Evolutionary conservation across 1,140 invertebrate genomes (phyloP).

Genomic region (Nephila pilipes): DNA sequence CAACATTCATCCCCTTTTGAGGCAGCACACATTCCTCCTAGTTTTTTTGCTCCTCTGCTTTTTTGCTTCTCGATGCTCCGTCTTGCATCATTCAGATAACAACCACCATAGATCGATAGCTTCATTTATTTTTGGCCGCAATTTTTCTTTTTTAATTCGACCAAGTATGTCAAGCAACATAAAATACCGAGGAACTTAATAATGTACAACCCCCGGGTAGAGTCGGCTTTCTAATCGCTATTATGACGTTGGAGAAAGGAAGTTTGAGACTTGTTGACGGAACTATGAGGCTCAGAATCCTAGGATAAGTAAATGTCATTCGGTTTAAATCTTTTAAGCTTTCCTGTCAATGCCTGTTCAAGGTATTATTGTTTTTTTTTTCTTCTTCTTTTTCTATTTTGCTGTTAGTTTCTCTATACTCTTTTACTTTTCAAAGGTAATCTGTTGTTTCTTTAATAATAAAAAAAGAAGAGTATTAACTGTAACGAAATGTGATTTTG

Average conservation of each 20-base stretch:
- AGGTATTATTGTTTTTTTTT: too few species aligned
- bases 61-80: background rate
- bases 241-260: conserved; percentile 17
- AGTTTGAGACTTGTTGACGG: background rate
- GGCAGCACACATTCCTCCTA: background rate
- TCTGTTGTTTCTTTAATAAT: too few species aligned
- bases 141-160: conserved; percentile 42
- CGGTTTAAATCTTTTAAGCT: background rate
- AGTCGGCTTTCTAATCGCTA: background rate
- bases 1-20: conserved; percentile 15
- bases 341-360: background rate
- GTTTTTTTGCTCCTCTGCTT: background rate
- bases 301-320: background rate
- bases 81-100: conserved; percentile 37
- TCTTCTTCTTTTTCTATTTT: too few species aligned
- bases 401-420: too few species aligned
- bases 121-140: conserved; percentile 39
- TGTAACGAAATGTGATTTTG: too few species aligned
- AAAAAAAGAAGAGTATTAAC: too few species aligned
- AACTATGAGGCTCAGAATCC: background rate
- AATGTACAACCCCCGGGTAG: background rate
- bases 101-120: background rate
- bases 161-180: background rate
- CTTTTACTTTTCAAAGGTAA: too few species aligned
- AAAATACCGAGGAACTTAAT: conserved; percentile 28